These are phyloP conservation scores for Oxyscelio sp. DNA, from an alignment of 2,888 invertebrate species.

Conservation along the genomic window DNA sequence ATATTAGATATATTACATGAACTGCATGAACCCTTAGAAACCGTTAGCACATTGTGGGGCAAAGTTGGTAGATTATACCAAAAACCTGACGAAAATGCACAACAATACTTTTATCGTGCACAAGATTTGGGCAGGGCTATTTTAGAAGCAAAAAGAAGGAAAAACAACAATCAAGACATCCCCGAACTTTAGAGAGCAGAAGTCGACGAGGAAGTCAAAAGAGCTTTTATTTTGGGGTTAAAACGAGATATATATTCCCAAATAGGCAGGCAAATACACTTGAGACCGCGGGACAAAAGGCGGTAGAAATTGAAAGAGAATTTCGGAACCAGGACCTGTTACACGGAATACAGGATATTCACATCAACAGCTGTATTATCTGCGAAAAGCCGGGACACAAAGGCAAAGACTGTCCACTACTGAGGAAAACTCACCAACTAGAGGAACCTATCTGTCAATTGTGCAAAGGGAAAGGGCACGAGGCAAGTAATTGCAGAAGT, in stretches of 20 bases:
- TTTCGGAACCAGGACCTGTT: not conserved
- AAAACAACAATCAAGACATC: not conserved
- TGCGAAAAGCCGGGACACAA: not conserved
- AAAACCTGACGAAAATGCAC: not conserved
- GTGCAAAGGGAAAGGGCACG: too few species aligned
- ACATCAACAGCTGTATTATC: not conserved
- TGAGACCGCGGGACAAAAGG: not conserved
- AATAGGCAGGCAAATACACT: not conserved
- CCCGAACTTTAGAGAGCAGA: not conserved
- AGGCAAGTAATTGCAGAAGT: too few species aligned
- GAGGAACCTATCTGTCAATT: too few species aligned
- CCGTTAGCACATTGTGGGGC: not conserved
- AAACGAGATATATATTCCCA: not conserved
- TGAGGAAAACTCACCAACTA: too few species aligned
- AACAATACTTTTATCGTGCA: not conserved
- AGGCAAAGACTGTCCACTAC: not conserved
- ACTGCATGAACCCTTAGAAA: not conserved
- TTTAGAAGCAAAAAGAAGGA: not conserved
- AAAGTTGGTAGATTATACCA: conserved; percentile 2
- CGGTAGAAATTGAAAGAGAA: too few species aligned
- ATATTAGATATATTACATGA: not conserved
- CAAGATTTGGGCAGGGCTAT: conserved; percentile 1
- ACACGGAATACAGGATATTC: not conserved
- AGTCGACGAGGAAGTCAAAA: not conserved
- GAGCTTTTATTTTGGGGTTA: too few species aligned